Evolutionary conservation across 2,797 vertebrate species (phyloP).

Genomic region (Limnodromus scolopaceus): DNA sequence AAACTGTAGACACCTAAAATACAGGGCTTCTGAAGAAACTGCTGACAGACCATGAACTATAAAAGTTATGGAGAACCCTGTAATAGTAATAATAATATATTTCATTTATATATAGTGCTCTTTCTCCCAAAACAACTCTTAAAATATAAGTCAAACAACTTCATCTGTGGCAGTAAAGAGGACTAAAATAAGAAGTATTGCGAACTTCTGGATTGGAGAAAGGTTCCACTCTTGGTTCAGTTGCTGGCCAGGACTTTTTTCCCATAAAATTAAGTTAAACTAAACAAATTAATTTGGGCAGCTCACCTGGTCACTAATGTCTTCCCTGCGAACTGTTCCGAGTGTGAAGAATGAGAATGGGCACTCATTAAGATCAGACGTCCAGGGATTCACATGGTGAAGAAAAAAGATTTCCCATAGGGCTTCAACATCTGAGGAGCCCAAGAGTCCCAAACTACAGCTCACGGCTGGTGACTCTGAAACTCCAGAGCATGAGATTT

Average conservation of each 20-base stretch:
- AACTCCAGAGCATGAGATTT: background rate
- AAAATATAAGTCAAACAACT: background rate
- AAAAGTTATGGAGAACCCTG: constrained; percentile 11
- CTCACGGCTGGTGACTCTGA: fast-evolving
- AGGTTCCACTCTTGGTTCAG: background rate
- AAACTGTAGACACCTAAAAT: constrained; percentile 28
- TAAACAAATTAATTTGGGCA: background rate
- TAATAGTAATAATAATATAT: constrained; percentile 51
- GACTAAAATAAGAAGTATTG: background rate
- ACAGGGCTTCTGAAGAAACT: constrained; percentile 33
- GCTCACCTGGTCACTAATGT: background rate
- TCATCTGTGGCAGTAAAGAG: background rate
- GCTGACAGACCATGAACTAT: constrained; percentile 27
- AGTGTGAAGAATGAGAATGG: background rate
- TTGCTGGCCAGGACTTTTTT: background rate
- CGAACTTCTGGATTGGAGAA: background rate
- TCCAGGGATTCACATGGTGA: background rate
- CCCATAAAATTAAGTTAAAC: background rate
- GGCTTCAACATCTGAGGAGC: background rate
- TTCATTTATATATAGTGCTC: constrained; percentile 6
- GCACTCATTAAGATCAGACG: fast-evolving
- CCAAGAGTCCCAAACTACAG: background rate
- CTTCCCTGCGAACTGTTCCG: background rate
- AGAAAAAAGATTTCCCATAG: background rate
- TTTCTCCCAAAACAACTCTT: constrained; percentile 10